phyloP scores from a whole-genome alignment of 2,797 vertebrate genomes.

The Argentina silus region DNA sequence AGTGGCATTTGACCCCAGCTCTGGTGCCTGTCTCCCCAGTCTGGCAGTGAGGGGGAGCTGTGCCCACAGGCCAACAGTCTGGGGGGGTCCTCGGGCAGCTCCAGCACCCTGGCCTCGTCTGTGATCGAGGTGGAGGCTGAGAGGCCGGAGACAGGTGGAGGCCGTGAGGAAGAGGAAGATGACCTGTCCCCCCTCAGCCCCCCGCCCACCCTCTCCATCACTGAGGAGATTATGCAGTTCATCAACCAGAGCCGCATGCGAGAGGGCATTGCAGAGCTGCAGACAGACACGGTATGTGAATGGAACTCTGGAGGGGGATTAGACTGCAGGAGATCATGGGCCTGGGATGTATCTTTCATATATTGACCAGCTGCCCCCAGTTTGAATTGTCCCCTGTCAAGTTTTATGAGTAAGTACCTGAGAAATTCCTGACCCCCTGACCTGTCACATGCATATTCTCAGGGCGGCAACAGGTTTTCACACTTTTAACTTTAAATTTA shows the following conservation, averaged over 20 bases:
- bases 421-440: too few relatives aligned
- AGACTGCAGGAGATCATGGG: too few relatives aligned
- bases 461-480: too few relatives aligned
- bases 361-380: too few relatives aligned
- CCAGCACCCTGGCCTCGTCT: constrained; percentile 74
- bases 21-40: constrained; percentile 39
- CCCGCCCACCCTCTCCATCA: constrained; percentile 84
- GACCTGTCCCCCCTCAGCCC: constrained; percentile 65
- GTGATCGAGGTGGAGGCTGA: constrained; percentile 74
- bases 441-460: too few relatives aligned
- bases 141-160: neutral
- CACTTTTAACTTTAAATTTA: too few relatives aligned
- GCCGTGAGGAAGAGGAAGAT: constrained; percentile 64
- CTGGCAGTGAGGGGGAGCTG: constrained; percentile 81
- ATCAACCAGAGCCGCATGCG: constrained; percentile 80
- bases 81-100: constrained; percentile 70
- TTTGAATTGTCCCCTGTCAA: too few relatives aligned
- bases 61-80: constrained; percentile 60
- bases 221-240: constrained; percentile 88
- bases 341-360: too few relatives aligned
- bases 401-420: too few relatives aligned
- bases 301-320: neutral
- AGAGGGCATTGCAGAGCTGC: constrained; percentile 54
- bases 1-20: too few relatives aligned
- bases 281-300: constrained; percentile 8